A percentile compares a stretch with the other conserved stretches of the same genome.
phyloP scores from a whole-genome alignment of 2,113 vertebrate species.

The Crypturellus undulatus region DNA sequence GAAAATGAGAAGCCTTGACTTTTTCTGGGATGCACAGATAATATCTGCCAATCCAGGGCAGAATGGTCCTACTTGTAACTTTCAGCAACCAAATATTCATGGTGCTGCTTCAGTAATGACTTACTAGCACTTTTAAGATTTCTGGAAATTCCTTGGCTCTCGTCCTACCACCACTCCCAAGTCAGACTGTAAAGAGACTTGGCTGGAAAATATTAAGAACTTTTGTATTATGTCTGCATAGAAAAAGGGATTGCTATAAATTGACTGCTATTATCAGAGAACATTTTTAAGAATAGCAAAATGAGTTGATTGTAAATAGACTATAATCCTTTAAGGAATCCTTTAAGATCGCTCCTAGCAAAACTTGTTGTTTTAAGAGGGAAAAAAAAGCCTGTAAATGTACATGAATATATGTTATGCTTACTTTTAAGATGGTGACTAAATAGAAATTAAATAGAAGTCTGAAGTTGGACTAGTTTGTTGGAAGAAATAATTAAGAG shows the following conservation, averaged over 20 bases:
- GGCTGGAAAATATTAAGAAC: constrained; percentile 53
- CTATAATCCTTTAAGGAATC: background rate
- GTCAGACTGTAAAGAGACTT: background rate
- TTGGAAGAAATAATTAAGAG: background rate
- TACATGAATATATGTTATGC: background rate
- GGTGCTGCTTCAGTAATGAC: background rate
- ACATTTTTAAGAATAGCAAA: background rate
- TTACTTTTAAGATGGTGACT: background rate
- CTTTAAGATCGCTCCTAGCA: background rate
- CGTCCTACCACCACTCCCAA: constrained; percentile 53
- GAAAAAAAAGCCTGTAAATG: background rate
- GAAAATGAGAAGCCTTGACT: background rate
- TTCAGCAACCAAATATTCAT: constrained; percentile 10
- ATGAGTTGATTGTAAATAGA: background rate
- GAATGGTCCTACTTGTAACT: background rate
- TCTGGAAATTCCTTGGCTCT: constrained; percentile 68
- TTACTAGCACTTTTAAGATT: constrained; percentile 40
- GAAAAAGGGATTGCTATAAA: constrained; percentile 7
- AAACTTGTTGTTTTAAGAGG: background rate
- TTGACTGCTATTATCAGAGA: background rate
- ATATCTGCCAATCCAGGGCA: background rate
- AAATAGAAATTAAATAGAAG: too few relatives aligned
- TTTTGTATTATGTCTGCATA: constrained; percentile 3
- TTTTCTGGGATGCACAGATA: background rate
- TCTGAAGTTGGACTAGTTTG: too few relatives aligned